Evolutionary conservation across 2,113 vertebrate genomes (phyloP), one percentile per base, ranked within the genome.

Genomic region (Saguinus imperator): DNA sequence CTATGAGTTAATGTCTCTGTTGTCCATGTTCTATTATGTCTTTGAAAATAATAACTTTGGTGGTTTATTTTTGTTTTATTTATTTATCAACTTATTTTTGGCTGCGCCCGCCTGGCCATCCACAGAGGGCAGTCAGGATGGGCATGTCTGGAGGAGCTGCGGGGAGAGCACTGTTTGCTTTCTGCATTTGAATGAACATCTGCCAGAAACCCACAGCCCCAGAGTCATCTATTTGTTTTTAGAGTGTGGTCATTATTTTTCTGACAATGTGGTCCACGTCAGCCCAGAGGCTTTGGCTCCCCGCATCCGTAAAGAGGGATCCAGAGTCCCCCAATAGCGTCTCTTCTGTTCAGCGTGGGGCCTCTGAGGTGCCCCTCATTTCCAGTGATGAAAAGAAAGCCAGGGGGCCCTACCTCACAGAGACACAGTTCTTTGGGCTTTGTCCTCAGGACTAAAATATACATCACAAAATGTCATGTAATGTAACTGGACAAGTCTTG

Each of bases 181-280:
- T 98, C 89, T 95, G 77, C 68, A 70, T 94, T 82, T 97, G 96
- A 98, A 94, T 43, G 85, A 97, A 97, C 95, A 66, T 81, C 93
- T 98, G 94, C 96, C 97, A 97, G 94, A 95, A 98, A 89, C 91
- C 75, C 89, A 11, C 17, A 97, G 97, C 80, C 40, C 18, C 76
- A 6, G 81, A 96, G 90, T 64, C 88, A 3, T 94, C 23, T 97
- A 43, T 96, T 97, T 97, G 91, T 96, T 98, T 98, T 97, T 80
- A 87, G 93, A 98, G 52, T 80, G 96, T 17, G 84, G 64, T 93
- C 68, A 57, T 96, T 97, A 84, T 96, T 98, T 93, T 97, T 93
- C 93, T 97, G 94, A 92, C 97, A 91, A 70, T 27, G 27, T 77
- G 70, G 35, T 95, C 97, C 79, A 75, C 27, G 45, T 68, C 86